Evolutionary conservation across 2,797 vertebrate genomes (phyloP).

Genomic region (Coranthus polyacanthus): DNA sequence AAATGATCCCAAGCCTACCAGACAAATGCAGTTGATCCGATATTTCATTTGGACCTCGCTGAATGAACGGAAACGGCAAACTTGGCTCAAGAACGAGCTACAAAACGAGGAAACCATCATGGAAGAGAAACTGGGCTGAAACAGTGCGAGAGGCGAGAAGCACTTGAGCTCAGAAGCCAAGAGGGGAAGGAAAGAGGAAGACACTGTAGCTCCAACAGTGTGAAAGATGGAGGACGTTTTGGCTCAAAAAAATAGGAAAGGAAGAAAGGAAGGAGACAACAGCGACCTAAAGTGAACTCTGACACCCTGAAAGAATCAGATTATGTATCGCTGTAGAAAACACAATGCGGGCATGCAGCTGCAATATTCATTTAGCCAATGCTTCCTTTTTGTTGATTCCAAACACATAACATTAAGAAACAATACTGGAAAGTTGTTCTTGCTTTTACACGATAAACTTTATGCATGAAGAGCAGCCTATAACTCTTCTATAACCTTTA

Average conservation of each 20-base stretch:
- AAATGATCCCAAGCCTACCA: slow-evolving; percentile 50
- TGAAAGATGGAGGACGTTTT: slow-evolving; percentile 63
- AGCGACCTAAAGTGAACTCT: slow-evolving; percentile 44
- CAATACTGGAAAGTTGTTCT: slow-evolving; percentile 7
- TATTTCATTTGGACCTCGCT: slow-evolving; percentile 58
- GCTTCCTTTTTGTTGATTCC: background rate
- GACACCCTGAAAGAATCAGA: slow-evolving; percentile 45
- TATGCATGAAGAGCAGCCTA: background rate
- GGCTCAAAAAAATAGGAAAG: slow-evolving; percentile 54
- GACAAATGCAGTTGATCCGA: slow-evolving; percentile 51
- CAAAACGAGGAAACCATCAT: slow-evolving; percentile 57
- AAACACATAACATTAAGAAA: slow-evolving; percentile 7
- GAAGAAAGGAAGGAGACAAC: slow-evolving; percentile 59
- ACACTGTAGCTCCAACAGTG: slow-evolving; percentile 50
- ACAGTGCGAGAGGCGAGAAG: slow-evolving; percentile 20
- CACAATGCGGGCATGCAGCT: slow-evolving; percentile 54
- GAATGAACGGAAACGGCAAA: slow-evolving; percentile 74
- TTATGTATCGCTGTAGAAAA: slow-evolving; percentile 43
- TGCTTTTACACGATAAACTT: background rate
- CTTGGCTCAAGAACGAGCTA: slow-evolving; percentile 48
- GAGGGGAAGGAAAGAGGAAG: slow-evolving; percentile 75
- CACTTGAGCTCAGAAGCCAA: slow-evolving; percentile 44
- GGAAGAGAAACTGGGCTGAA: slow-evolving; percentile 36
- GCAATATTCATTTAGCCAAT: slow-evolving; percentile 29
- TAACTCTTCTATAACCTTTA: background rate